Conservation (phyloP, 2,113 vertebrate species). For the Eclectus roratus region DNA sequence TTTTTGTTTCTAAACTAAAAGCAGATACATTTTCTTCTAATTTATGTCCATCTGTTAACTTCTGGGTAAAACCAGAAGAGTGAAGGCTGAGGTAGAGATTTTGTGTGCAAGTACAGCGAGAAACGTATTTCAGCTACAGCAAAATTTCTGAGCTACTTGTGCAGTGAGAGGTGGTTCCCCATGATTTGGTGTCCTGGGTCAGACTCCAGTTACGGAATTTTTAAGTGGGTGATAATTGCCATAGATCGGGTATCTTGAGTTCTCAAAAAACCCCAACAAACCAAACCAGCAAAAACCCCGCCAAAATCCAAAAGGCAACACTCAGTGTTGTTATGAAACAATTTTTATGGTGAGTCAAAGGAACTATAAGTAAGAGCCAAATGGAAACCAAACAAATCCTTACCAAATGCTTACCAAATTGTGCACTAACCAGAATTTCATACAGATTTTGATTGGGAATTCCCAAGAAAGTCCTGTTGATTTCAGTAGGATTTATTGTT, state of each 20-base stretch:
- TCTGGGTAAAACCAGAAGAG: neutral
- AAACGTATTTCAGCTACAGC: neutral
- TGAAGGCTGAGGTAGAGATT: neutral
- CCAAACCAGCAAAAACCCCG: neutral
- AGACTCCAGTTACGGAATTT: neutral
- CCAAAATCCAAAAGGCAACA: neutral
- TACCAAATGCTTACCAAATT: neutral
- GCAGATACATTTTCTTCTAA: neutral
- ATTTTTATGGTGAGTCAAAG: neutral
- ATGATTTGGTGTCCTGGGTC: neutral
- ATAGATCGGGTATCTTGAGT: neutral
- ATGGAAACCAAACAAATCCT: neutral
- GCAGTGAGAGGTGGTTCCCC: neutral
- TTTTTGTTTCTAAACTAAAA: neutral
- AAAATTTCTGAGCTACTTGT: neutral
- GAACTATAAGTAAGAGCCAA: neutral
- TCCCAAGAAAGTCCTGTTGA: neutral
- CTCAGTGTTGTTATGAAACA: neutral
- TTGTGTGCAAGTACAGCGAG: neutral
- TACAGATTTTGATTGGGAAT: neutral
- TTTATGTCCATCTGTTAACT: neutral
- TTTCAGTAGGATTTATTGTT: neutral
- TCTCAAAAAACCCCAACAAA: fast-evolving
- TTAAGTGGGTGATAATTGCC: neutral
- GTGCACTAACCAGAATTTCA: neutral